Conservation (phyloP, 1,140 invertebrate genomes). For the Zaprionus taronus region DNA sequence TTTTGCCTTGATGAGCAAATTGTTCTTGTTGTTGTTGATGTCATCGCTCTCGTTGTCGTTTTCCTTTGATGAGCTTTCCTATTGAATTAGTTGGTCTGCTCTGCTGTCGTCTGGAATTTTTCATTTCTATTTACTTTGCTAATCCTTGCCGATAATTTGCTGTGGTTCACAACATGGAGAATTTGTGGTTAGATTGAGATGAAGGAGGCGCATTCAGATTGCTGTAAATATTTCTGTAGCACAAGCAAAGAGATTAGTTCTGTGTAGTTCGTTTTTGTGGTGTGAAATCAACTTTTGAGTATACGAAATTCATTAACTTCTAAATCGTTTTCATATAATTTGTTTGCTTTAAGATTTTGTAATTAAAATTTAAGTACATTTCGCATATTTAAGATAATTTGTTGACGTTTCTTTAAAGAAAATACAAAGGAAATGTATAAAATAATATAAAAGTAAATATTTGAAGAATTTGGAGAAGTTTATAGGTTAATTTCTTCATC, state of each 20-base stretch:
- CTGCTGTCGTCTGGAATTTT: slow-evolving; percentile 36
- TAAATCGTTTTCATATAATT: background rate
- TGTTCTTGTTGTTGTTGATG: slow-evolving; percentile 20
- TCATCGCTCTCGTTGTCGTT: slow-evolving; percentile 18
- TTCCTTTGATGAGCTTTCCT: slow-evolving; percentile 16
- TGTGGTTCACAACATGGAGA: slow-evolving; percentile 27
- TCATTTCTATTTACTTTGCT: slow-evolving; percentile 56
- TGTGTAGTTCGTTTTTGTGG: slow-evolving; percentile 27
- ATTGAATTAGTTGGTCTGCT: slow-evolving; percentile 7
- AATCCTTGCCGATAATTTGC: slow-evolving; percentile 59
- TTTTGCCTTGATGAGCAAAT: slow-evolving; percentile 44
- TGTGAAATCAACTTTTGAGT: slow-evolving; percentile 6
- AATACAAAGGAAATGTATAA: too few relatives aligned
- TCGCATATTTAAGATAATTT: background rate
- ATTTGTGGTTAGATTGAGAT: background rate
- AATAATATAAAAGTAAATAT: too few relatives aligned
- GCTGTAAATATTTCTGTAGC: slow-evolving; percentile 39
- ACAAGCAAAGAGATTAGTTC: slow-evolving; percentile 21
- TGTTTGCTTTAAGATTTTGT: background rate
- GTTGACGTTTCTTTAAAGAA: background rate
- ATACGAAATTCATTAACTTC: background rate
- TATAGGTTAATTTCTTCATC: too few relatives aligned
- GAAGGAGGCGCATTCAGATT: slow-evolving; percentile 3
- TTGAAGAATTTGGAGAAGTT: too few relatives aligned
- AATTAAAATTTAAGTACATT: background rate